Evolutionary conservation across 2,113 vertebrate genomes (phyloP).

Genomic region (Myodes glareolus): DNA sequence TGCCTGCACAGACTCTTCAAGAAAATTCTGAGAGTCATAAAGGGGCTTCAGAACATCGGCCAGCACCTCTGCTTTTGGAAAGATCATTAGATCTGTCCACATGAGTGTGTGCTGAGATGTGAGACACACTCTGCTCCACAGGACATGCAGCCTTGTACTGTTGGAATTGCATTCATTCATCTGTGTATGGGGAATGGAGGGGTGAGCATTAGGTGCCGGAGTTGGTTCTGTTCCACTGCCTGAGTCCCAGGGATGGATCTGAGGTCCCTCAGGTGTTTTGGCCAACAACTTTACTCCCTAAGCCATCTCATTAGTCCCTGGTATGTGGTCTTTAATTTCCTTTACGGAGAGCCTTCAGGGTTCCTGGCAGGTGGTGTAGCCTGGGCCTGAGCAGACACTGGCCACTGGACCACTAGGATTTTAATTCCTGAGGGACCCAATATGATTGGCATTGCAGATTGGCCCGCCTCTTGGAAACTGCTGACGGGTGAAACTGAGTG

Average conservation of each 20-base stretch:
- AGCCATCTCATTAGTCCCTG: not conserved
- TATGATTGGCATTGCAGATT: not conserved
- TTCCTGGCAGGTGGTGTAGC: not conserved
- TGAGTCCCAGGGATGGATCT: not conserved
- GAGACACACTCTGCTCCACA: not conserved
- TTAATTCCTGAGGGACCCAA: not conserved
- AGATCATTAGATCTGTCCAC: not conserved
- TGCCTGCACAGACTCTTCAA: not conserved
- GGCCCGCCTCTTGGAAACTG: not conserved
- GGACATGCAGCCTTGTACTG: not conserved
- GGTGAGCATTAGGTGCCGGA: no score
- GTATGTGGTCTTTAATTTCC: not conserved
- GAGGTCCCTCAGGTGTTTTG: not conserved
- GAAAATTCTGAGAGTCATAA: not conserved
- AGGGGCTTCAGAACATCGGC: slow-evolving; percentile 28
- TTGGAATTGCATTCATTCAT: not conserved
- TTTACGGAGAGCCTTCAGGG: not conserved
- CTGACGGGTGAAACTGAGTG: not conserved
- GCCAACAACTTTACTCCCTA: not conserved
- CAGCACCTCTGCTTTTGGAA: not conserved
- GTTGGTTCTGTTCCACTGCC: not conserved
- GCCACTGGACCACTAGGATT: not conserved
- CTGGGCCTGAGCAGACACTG: not conserved
- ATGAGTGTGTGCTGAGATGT: not conserved
- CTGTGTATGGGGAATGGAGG: not conserved